These are phyloP conservation scores for Sebastes miniatus DNA, from an alignment of 2,797 vertebrate genomes.

Conservation along the genomic window DNA sequence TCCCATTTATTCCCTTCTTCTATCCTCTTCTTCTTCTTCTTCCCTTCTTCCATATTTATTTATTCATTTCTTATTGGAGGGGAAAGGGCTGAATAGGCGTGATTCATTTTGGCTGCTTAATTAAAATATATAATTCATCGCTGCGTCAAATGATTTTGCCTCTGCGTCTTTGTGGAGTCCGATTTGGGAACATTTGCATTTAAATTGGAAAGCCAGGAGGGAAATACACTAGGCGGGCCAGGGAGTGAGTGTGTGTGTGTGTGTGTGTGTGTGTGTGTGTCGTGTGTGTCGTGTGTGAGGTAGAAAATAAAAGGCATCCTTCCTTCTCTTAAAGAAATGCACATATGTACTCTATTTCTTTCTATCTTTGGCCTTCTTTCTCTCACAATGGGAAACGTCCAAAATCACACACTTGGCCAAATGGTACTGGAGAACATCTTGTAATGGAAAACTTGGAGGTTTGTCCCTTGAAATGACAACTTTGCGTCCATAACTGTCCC, in stretches of 20 bases:
- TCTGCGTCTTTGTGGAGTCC: slow-evolving; percentile 77
- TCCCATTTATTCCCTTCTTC: slow-evolving; percentile 50
- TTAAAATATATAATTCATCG: slow-evolving; percentile 88
- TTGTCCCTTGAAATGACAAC: neutral
- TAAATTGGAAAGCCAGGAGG: slow-evolving; percentile 84
- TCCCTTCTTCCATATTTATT: slow-evolving; percentile 74
- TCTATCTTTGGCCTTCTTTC: neutral
- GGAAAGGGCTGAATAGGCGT: slow-evolving; percentile 74
- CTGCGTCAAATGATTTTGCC: slow-evolving; percentile 75
- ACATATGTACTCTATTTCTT: slow-evolving; percentile 12
- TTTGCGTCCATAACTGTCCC: neutral
- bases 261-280: neutral
- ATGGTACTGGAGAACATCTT: neutral
- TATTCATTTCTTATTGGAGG: slow-evolving; percentile 79
- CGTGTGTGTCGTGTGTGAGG: neutral
- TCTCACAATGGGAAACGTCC: neutral
- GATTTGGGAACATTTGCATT: slow-evolving; percentile 85
- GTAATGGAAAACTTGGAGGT: slow-evolving; percentile 2
- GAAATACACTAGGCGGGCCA: slow-evolving; percentile 65
- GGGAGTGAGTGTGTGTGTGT: slow-evolving; percentile 12
- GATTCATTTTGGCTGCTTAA: slow-evolving; percentile 77
- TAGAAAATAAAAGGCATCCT: slow-evolving; percentile 53
- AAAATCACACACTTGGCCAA: neutral
- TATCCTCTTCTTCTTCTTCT: slow-evolving; percentile 10
- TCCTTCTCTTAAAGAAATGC: slow-evolving; percentile 51